A percentile compares a stretch with the other conserved stretches of the same genome.
These are phyloP conservation scores for Oryzias celebensis DNA, from an alignment of 2,113 vertebrate genomes.

Conservation along the genomic window DNA sequence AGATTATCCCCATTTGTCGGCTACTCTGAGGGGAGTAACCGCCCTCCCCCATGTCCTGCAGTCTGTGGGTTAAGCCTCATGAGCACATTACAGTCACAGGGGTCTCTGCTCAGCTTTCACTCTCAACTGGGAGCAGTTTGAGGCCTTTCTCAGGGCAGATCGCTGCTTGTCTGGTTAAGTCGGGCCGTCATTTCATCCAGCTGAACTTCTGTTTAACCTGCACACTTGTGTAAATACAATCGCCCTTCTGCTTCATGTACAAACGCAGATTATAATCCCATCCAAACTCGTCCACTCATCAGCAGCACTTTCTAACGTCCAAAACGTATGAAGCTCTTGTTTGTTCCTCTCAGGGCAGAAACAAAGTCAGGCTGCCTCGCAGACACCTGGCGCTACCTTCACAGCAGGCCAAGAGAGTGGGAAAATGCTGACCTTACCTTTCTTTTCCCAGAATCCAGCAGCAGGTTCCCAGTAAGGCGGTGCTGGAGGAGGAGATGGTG, in stretches of 20 bases:
- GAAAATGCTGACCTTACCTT: not conserved
- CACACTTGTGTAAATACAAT: not conserved
- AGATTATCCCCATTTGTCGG: too few species aligned
- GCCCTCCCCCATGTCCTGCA: slow-evolving; percentile 12
- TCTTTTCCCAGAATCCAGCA: slow-evolving; percentile 78
- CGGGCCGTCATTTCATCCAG: too few species aligned
- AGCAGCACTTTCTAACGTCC: too few species aligned
- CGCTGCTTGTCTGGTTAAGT: not conserved
- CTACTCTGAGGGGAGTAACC: too few species aligned
- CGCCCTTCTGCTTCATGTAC: too few species aligned
- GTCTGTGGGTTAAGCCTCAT: slow-evolving; percentile 50
- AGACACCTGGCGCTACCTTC: not conserved
- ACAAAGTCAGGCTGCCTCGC: too few species aligned
- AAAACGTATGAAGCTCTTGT: too few species aligned
- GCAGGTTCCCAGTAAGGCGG: slow-evolving; percentile 85
- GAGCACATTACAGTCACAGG: slow-evolving; percentile 64
- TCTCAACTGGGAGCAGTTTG: too few species aligned
- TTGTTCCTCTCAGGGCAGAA: too few species aligned
- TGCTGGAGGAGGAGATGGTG: slow-evolving; percentile 86
- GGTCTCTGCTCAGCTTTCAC: slow-evolving; percentile 35
- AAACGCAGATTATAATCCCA: too few species aligned
- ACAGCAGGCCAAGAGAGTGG: not conserved
- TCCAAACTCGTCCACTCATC: too few species aligned
- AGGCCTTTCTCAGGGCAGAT: not conserved
- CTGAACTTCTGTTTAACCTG: not conserved